Conservation (phyloP, 2,797 vertebrate species). For the Balearica regulorum region DNA sequence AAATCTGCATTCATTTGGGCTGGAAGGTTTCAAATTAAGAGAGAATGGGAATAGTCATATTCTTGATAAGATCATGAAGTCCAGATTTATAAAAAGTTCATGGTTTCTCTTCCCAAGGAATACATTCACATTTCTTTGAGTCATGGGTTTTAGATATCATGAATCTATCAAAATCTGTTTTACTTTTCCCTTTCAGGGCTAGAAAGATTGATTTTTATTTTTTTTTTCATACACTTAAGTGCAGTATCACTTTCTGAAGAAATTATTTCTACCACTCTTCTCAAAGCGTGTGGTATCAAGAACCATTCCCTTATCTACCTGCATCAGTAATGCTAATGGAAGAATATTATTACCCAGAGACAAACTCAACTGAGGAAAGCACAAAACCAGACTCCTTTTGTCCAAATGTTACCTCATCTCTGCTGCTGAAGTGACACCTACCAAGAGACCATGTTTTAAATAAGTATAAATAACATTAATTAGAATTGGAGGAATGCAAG, state of each 20-base stretch:
- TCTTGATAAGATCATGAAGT: neutral
- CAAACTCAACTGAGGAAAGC: conserved; percentile 13
- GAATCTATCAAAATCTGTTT: neutral
- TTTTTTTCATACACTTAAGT: neutral
- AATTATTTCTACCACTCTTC: neutral
- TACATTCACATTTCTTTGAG: conserved; percentile 54
- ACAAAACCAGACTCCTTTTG: conserved; percentile 35
- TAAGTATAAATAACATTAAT: conserved; percentile 83
- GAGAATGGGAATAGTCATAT: neutral
- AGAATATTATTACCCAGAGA: neutral
- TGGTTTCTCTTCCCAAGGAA: conserved; percentile 22
- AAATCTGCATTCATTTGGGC: neutral
- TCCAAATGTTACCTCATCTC: conserved; percentile 25
- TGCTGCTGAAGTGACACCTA: conserved; percentile 66
- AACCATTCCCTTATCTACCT: neutral
- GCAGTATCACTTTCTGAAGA: neutral
- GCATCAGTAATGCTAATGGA: neutral
- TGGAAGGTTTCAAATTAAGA: neutral
- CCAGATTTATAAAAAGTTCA: neutral
- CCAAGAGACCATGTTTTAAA: conserved; percentile 74
- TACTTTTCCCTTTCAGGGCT: neutral
- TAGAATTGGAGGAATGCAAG: conserved; percentile 70
- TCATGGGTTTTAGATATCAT: neutral
- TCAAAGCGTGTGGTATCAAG: neutral
- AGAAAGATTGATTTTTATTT: neutral